Evolutionary conservation across 1,140 invertebrate species (phyloP).

Genomic region (Drosophila equinoxialis): DNA sequence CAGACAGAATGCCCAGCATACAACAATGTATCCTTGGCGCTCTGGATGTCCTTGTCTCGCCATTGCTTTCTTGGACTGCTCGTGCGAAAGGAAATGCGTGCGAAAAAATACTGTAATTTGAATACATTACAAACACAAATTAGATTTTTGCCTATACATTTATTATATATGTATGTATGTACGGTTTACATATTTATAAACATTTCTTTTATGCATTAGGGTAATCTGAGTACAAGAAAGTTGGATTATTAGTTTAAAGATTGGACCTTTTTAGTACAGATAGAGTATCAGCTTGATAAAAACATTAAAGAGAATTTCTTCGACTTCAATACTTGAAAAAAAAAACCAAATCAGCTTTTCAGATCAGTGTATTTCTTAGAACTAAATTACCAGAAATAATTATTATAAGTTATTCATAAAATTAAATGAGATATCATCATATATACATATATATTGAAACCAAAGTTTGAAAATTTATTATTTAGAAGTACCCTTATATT

Average conservation of each 20-base stretch:
- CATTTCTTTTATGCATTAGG: background rate
- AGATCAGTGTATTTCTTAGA: no score
- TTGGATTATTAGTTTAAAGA: background rate
- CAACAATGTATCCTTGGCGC: constrained; percentile 16
- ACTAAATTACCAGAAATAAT: no score
- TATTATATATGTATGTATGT: background rate
- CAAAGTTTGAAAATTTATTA: background rate
- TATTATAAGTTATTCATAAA: no score
- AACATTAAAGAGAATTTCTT: no score
- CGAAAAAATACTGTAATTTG: constrained; percentile 35
- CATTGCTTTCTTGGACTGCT: constrained; percentile 4
- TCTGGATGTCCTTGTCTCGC: constrained; percentile 15
- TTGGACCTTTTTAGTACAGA: no score
- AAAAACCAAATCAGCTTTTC: no score
- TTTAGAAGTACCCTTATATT: background rate
- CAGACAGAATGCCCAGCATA: background rate
- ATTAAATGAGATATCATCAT: no score
- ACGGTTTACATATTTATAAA: no score
- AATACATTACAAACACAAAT: constrained; percentile 35
- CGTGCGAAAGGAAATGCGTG: constrained; percentile 16
- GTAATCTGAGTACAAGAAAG: background rate
- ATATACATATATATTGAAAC: no score
- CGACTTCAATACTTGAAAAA: no score
- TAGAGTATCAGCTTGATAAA: no score
- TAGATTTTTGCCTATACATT: background rate